Conservation (phyloP, 1,140 invertebrate genomes). For the Lanistes nyassanus region DNA sequence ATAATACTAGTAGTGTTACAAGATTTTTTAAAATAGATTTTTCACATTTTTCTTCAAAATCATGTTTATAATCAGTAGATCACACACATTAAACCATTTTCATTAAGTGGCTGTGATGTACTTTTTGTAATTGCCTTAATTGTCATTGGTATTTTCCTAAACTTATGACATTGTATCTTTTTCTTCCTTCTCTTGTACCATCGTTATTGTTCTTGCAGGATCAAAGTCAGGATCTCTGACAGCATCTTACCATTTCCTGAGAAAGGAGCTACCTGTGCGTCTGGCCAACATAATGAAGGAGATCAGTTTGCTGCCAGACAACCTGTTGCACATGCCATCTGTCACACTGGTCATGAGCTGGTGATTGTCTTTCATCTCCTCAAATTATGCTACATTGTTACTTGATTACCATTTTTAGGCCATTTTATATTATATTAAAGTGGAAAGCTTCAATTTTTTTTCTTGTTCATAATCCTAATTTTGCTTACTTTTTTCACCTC, state of each 20-base stretch:
- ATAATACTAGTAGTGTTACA: too few species aligned
- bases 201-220: constrained; percentile 38
- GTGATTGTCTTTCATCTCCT: constrained; percentile 62
- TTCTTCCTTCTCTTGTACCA: background rate
- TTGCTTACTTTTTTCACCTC: too few species aligned
- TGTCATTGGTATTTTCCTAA: background rate
- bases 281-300: constrained; percentile 99
- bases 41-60: too few species aligned
- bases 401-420: too few species aligned
- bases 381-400: too few species aligned
- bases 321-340: constrained; percentile 88
- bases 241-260: constrained; percentile 91
- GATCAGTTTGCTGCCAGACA: constrained; percentile 91
- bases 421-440: too few species aligned
- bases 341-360: constrained; percentile 79
- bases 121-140: background rate
- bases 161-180: background rate
- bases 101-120: background rate
- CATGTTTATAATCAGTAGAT: too few species aligned
- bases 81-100: background rate
- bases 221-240: constrained; percentile 86
- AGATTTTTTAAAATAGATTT: too few species aligned
- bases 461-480: too few species aligned
- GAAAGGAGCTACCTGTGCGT: constrained; percentile 93
- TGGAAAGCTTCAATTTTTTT: too few species aligned